Conservation (phyloP, 2,888 invertebrate genomes). For the Trissoscelio sp. region DNA sequence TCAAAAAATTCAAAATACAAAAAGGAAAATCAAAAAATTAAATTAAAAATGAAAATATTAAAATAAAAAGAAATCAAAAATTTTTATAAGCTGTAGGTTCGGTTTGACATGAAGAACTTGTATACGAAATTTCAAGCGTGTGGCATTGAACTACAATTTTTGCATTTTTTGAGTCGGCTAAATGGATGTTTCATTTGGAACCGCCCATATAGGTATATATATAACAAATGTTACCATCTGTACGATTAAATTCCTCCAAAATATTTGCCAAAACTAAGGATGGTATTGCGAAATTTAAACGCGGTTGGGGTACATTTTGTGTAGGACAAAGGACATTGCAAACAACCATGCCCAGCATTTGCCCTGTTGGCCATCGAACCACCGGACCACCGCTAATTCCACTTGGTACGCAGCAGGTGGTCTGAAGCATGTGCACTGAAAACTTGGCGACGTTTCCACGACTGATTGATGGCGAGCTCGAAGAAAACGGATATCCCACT, state of each 20-base stretch:
- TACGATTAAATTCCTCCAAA: slow-evolving; percentile 83
- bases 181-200: too few relatives aligned
- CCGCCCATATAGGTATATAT: too few relatives aligned
- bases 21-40: too few relatives aligned
- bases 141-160: too few relatives aligned
- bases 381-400: slow-evolving; percentile 88
- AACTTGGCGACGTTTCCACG: slow-evolving; percentile 85
- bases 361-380: slow-evolving; percentile 83
- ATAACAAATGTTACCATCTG: slow-evolving; percentile 85
- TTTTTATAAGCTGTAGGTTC: too few relatives aligned
- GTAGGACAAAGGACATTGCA: slow-evolving; percentile 85
- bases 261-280: slow-evolving; percentile 82
- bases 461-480: slow-evolving; percentile 84
- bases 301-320: slow-evolving; percentile 85
- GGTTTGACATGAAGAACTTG: too few relatives aligned
- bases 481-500: slow-evolving; percentile 86
- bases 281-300: slow-evolving; percentile 87
- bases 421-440: slow-evolving; percentile 85
- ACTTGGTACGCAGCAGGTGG: slow-evolving; percentile 87
- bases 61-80: too few relatives aligned
- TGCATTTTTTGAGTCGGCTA: too few relatives aligned
- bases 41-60: too few relatives aligned
- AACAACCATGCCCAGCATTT: slow-evolving; percentile 86
- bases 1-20: too few relatives aligned
- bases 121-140: too few relatives aligned